Conservation (phyloP, 1,140 invertebrate genomes). For the Oncopodura yosiiana region DNA sequence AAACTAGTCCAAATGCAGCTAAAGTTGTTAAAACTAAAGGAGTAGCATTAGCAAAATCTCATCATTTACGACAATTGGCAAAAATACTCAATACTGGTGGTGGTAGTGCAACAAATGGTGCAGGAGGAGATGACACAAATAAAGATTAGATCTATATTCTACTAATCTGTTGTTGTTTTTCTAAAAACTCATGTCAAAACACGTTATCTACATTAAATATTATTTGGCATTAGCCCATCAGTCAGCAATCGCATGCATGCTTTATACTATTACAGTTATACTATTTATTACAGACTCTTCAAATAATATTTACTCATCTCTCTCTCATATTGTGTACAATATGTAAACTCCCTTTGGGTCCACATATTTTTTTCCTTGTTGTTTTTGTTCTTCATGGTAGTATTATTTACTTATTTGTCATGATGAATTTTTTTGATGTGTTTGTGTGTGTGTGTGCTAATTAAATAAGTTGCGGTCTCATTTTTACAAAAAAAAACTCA, state of each 20-base stretch:
- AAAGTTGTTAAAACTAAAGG: conserved; percentile 72
- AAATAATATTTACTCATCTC: too few relatives aligned
- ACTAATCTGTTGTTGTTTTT: background rate
- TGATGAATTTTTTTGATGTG: background rate
- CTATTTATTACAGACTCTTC: too few relatives aligned
- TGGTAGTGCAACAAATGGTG: background rate
- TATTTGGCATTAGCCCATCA: too few relatives aligned
- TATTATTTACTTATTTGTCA: background rate
- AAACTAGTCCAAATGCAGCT: conserved; percentile 51
- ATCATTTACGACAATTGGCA: conserved; percentile 29
- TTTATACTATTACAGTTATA: too few relatives aligned
- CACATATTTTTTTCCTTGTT: too few relatives aligned
- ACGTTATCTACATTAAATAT: too few relatives aligned
- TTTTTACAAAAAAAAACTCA: too few relatives aligned
- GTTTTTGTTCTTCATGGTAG: too few relatives aligned
- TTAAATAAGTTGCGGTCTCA: too few relatives aligned
- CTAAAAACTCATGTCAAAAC: background rate
- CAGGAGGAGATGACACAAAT: background rate
- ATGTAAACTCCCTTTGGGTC: too few relatives aligned
- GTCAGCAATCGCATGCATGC: too few relatives aligned
- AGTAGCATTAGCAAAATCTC: conserved; percentile 41
- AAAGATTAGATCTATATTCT: background rate
- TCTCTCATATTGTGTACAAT: too few relatives aligned
- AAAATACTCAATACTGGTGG: conserved; percentile 26
- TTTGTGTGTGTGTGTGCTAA: background rate